Evolutionary conservation across 2,113 vertebrate species (phyloP).

Genomic region (Loxodonta africana): DNA sequence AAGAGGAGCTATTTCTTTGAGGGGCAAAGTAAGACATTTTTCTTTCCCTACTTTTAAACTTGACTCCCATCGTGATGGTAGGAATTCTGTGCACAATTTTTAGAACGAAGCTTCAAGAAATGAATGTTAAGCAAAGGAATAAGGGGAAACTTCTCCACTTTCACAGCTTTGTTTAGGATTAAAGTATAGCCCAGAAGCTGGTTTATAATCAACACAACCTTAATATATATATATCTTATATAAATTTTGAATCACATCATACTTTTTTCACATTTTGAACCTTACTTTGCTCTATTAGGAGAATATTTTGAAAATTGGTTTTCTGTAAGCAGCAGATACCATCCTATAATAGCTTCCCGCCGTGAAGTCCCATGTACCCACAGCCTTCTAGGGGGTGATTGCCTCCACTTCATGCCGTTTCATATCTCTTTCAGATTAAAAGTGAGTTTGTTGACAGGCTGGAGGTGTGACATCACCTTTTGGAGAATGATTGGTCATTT

Average conservation of each 20-base stretch:
- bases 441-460: not conserved
- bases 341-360: not conserved
- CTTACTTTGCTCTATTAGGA: not conserved
- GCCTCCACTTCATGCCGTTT: not conserved
- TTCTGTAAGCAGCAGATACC: not conserved
- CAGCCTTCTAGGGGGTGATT: not conserved
- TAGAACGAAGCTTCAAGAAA: not conserved
- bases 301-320: not conserved
- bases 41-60: conserved; percentile 16
- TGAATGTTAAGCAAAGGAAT: conserved; percentile 35
- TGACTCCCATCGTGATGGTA: not conserved
- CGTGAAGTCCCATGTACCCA: not conserved
- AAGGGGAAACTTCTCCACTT: not conserved
- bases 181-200: not conserved
- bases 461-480: not conserved
- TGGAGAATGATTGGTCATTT: conserved; percentile 35
- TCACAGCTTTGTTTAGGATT: not conserved
- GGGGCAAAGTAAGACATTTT: not conserved
- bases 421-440: not conserved
- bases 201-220: not conserved
- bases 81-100: conserved; percentile 33
- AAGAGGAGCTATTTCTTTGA: not conserved
- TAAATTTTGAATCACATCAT: not conserved
- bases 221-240: not conserved
- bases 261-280: not conserved